These are phyloP conservation scores for Chelonus formosanus DNA, from an alignment of 2,888 invertebrate genomes.

Conservation along the genomic window DNA sequence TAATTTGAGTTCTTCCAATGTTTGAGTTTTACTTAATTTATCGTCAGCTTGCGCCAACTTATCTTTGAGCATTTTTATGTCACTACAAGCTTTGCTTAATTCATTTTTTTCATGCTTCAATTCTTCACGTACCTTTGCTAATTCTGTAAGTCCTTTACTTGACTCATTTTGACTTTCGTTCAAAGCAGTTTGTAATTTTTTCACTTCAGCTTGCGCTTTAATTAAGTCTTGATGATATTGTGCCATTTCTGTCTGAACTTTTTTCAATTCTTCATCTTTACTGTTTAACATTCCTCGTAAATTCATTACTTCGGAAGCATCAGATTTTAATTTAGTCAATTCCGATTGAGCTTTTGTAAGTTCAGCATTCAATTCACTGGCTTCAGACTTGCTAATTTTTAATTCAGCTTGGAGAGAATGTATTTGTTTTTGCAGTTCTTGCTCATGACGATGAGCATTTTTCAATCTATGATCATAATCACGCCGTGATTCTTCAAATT, in stretches of 20 bases:
- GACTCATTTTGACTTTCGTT: constrained; percentile 46
- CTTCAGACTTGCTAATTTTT: constrained; percentile 56
- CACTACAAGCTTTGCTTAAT: constrained; percentile 42
- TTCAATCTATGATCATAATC: constrained; percentile 69
- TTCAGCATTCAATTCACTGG: constrained; percentile 62
- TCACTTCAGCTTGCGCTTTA: constrained; percentile 65
- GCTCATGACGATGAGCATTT: constrained; percentile 68
- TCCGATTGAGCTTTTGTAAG: constrained; percentile 59
- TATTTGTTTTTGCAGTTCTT: constrained; percentile 68
- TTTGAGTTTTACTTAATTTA: constrained; percentile 47
- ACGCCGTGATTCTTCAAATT: constrained; percentile 70
- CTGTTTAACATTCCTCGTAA: constrained; percentile 42
- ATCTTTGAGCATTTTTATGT: constrained; percentile 45
- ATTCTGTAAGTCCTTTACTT: constrained; percentile 41
- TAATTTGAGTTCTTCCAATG: constrained; percentile 38
- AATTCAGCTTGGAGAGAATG: constrained; percentile 61
- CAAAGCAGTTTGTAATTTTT: constrained; percentile 61
- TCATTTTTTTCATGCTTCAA: constrained; percentile 46
- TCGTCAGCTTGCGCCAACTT: constrained; percentile 44
- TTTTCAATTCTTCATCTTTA: constrained; percentile 52
- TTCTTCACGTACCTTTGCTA: constrained; percentile 44
- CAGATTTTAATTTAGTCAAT: constrained; percentile 50
- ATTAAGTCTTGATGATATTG: constrained; percentile 57
- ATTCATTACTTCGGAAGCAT: constrained; percentile 49
- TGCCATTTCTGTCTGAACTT: constrained; percentile 45